Evolutionary conservation across 2,888 invertebrate genomes (phyloP).

Genomic region (Rhabditoides inermis): DNA sequence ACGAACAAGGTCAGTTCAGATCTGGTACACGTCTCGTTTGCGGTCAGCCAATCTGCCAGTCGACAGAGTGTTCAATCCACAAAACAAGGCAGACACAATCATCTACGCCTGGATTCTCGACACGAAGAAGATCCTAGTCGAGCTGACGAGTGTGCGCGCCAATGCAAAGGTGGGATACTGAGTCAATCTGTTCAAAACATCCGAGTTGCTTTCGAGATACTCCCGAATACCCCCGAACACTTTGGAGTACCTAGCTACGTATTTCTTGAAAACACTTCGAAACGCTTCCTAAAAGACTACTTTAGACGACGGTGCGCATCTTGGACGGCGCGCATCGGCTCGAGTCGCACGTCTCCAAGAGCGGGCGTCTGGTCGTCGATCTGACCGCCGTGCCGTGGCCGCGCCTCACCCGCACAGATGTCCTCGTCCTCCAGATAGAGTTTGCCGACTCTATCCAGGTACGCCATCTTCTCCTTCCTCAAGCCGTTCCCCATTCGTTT

Average conservation of each 20-base stretch:
- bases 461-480: too few species aligned
- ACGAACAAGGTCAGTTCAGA: neutral
- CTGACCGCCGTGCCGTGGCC: slow-evolving; percentile 36
- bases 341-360: too few species aligned
- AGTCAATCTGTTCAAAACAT: too few species aligned
- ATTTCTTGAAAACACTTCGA: too few species aligned
- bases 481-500: too few species aligned
- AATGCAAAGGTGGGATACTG: slow-evolving; percentile 26
- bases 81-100: slow-evolving; percentile 26
- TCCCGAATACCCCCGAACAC: too few species aligned
- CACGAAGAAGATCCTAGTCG: slow-evolving; percentile 14
- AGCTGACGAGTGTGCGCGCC: slow-evolving; percentile 26
- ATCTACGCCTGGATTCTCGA: slow-evolving; percentile 46
- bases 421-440: slow-evolving; percentile 44
- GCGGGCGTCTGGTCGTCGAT: too few species aligned
- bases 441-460: too few species aligned
- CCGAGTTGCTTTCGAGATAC: too few species aligned
- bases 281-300: too few species aligned
- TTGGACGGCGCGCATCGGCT: too few species aligned
- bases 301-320: slow-evolving; percentile 34
- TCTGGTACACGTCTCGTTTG: slow-evolving; percentile 36
- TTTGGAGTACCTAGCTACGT: too few species aligned
- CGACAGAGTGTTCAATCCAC: slow-evolving; percentile 16
- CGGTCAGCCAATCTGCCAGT: slow-evolving; percentile 12
- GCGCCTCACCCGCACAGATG: slow-evolving; percentile 27